Evolutionary conservation across 1,140 invertebrate genomes (phyloP).

Genomic region (Brachionus rubens): DNA sequence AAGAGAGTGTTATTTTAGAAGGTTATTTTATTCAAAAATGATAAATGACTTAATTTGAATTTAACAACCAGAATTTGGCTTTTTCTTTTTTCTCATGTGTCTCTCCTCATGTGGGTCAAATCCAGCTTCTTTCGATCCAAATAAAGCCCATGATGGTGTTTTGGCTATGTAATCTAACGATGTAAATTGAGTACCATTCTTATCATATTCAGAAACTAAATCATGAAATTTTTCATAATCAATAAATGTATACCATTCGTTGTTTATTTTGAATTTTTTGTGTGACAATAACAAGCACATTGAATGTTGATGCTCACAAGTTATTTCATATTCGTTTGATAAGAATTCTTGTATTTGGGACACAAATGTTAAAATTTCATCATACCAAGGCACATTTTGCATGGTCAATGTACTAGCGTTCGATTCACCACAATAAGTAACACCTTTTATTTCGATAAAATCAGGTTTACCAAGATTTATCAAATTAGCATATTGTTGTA

Average conservation of each 20-base stretch:
- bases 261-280: slow-evolving; percentile 65
- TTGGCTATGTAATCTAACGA: slow-evolving; percentile 64
- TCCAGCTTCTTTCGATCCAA: slow-evolving; percentile 64
- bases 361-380: slow-evolving; percentile 66
- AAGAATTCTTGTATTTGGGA: slow-evolving; percentile 48
- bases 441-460: slow-evolving; percentile 70
- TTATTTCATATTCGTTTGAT: slow-evolving; percentile 63
- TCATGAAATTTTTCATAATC: slow-evolving; percentile 66
- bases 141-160: slow-evolving; percentile 66
- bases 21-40: no score
- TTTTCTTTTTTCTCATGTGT: slow-evolving; percentile 61
- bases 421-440: slow-evolving; percentile 68
- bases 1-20: no score
- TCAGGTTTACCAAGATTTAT: slow-evolving; percentile 66
- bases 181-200: slow-evolving; percentile 61
- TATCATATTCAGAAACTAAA: slow-evolving; percentile 60
- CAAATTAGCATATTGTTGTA: slow-evolving; percentile 66
- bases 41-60: no score
- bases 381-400: slow-evolving; percentile 69
- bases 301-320: slow-evolving; percentile 68
- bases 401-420: slow-evolving; percentile 66
- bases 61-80: slow-evolving; percentile 34
- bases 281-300: slow-evolving; percentile 67
- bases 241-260: slow-evolving; percentile 68
- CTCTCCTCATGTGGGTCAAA: slow-evolving; percentile 67